These are phyloP conservation scores for Pseudolaguvia tuberculata DNA, from an alignment of 2,113 vertebrate species.

Conservation along the genomic window DNA sequence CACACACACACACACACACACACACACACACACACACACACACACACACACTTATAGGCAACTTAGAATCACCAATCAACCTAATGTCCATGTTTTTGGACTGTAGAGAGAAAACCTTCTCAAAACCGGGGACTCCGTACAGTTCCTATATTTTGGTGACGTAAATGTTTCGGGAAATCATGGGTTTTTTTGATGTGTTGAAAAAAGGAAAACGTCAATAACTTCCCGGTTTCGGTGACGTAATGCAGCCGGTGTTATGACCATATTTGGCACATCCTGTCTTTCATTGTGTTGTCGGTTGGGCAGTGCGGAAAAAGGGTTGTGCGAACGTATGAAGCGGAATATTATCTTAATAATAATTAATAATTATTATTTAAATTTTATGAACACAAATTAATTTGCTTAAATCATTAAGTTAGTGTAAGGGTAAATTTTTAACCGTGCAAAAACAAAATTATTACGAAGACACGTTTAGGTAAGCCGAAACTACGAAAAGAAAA, in stretches of 20 bases:
- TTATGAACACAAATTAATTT: too few species aligned
- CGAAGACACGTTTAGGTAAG: not conserved
- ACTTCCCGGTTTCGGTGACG: conserved; percentile 11
- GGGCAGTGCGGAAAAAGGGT: not conserved
- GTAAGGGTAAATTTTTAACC: not conserved
- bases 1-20: too few species aligned
- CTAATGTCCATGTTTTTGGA: too few species aligned
- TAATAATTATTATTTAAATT: too few species aligned
- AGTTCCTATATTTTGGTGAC: too few species aligned
- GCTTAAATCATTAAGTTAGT: not conserved
- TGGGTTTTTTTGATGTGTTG: not conserved
- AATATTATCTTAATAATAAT: not conserved
- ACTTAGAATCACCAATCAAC: too few species aligned
- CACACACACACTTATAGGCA: too few species aligned
- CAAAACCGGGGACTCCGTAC: too few species aligned
- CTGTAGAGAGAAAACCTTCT: too few species aligned
- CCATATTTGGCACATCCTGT: conserved; percentile 19
- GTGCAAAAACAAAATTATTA: not conserved
- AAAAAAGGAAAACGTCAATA: not conserved
- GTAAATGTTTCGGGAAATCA: not conserved
- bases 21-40: too few species aligned
- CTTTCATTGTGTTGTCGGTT: not conserved
- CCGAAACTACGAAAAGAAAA: not conserved
- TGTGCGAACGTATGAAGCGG: not conserved
- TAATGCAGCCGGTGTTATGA: conserved; percentile 25